Evolutionary conservation across 1,140 invertebrate species (phyloP).

Genomic region (Drosophila obscura): DNA sequence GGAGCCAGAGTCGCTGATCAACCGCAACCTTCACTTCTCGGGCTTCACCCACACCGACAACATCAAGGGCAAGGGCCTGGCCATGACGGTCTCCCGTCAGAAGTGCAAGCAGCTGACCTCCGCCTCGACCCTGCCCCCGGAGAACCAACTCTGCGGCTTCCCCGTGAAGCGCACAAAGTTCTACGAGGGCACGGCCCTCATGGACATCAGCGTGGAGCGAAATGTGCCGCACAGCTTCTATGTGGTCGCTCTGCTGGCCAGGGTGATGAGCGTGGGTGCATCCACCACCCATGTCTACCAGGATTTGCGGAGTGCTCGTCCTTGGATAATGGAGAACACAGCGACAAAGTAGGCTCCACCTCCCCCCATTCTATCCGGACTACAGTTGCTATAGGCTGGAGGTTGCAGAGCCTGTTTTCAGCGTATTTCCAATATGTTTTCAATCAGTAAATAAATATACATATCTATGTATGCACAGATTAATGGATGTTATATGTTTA

Average conservation of each 20-base stretch:
- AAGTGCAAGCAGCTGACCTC: constrained; percentile 37
- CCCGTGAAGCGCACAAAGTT: constrained; percentile 36
- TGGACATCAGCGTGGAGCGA: constrained; percentile 49
- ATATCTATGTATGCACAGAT: neutral
- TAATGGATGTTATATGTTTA: constrained; percentile 22
- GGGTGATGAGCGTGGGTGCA: neutral
- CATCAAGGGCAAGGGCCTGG: constrained; percentile 43
- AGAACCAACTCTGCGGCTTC: constrained; percentile 56
- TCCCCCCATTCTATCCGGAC: too few relatives aligned
- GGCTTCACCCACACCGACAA: constrained; percentile 29
- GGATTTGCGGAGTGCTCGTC: constrained; percentile 46
- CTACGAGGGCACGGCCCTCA: constrained; percentile 44
- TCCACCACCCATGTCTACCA: constrained; percentile 46
- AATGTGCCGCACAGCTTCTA: constrained; percentile 57
- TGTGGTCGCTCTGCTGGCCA: constrained; percentile 41
- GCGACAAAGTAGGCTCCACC: neutral
- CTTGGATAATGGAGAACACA: constrained; percentile 47
- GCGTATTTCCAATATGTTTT: constrained; percentile 3
- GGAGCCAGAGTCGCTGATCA: constrained; percentile 45
- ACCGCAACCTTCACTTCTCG: constrained; percentile 48
- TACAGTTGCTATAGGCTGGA: too few relatives aligned
- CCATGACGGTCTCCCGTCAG: constrained; percentile 36
- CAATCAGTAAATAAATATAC: constrained; percentile 16
- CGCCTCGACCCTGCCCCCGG: constrained; percentile 22
- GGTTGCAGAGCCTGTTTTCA: neutral